Percentiles rank a stretch among this genome's conserved stretches.
These are phyloP conservation scores for Philereme vetulata DNA, from an alignment of 2,888 invertebrate species.

Conservation along the genomic window DNA sequence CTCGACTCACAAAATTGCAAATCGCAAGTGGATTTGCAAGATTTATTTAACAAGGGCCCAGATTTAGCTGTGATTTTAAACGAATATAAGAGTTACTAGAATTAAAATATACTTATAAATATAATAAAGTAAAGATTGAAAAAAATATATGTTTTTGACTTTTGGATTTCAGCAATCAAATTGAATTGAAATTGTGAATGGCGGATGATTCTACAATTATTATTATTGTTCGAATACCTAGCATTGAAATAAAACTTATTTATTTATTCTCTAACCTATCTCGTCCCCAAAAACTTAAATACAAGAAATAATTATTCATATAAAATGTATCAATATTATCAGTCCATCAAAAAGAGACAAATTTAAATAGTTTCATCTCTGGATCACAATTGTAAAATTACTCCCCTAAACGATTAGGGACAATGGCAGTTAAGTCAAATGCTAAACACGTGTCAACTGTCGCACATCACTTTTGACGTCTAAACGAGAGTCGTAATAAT, in stretches of 20 bases:
- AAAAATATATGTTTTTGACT: not conserved
- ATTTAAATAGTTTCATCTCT: constrained; percentile 35
- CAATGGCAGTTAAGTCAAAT: constrained; percentile 75
- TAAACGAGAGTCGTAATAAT: constrained; percentile 70
- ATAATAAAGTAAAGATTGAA: too few relatives aligned
- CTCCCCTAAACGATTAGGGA: constrained; percentile 68
- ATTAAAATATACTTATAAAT: too few relatives aligned
- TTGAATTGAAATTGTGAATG: constrained; percentile 11
- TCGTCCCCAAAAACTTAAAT: too few relatives aligned
- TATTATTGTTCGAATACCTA: too few relatives aligned
- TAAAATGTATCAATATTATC: constrained; percentile 2
- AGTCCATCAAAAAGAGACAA: constrained; percentile 20
- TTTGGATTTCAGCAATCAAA: constrained; percentile 2
- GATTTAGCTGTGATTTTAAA: too few relatives aligned
- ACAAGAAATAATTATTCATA: too few relatives aligned
- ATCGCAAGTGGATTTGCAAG: not conserved
- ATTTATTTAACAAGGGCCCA: not conserved
- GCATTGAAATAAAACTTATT: too few relatives aligned
- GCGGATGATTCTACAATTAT: not conserved
- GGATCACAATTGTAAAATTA: constrained; percentile 43
- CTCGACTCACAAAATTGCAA: constrained; percentile 6
- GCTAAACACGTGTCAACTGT: constrained; percentile 80
- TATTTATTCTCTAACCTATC: too few relatives aligned
- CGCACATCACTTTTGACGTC: constrained; percentile 69
- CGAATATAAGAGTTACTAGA: too few relatives aligned